A percentile compares a stretch with the other conserved stretches of the same genome.
Conservation (phyloP, 1,140 invertebrate species). For the Colletes latitarsis region DNA sequence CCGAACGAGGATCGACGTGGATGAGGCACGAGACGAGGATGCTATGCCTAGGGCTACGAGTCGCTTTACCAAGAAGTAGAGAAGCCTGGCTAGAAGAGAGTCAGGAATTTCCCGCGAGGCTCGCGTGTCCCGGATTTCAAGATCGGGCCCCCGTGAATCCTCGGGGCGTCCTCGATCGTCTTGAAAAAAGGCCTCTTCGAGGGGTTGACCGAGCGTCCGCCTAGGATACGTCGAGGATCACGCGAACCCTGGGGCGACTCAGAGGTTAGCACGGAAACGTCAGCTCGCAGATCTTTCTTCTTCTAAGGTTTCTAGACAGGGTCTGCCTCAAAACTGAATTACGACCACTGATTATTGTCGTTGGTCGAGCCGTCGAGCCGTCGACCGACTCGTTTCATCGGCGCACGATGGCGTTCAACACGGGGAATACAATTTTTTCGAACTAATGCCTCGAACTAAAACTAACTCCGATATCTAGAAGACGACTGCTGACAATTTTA, state of each 20-base stretch:
- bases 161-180: slow-evolving; percentile 72
- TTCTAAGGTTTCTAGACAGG: background rate
- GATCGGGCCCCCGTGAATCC: slow-evolving; percentile 74
- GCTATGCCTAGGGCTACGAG: slow-evolving; percentile 64
- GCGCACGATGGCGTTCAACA: background rate
- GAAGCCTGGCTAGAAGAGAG: slow-evolving; percentile 48
- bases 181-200: slow-evolving; percentile 56
- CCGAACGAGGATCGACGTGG: slow-evolving; percentile 46
- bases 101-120: slow-evolving; percentile 80
- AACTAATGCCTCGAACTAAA: too few species aligned
- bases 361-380: background rate
- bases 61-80: slow-evolving; percentile 74
- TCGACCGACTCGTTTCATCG: background rate
- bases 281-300: slow-evolving; percentile 50
- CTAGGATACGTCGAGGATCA: slow-evolving; percentile 74
- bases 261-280: slow-evolving; percentile 65
- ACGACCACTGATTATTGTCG: slow-evolving; percentile 42
- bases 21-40: slow-evolving; percentile 69
- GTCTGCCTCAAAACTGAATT: slow-evolving; percentile 42
- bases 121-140: slow-evolving; percentile 80
- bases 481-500: background rate
- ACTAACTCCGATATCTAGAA: too few species aligned
- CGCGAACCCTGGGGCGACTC: slow-evolving; percentile 67
- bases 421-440: background rate
- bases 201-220: slow-evolving; percentile 63